These are phyloP conservation scores for Ormyrus nitidulus DNA, from an alignment of 2,888 invertebrate species.

Conservation along the genomic window DNA sequence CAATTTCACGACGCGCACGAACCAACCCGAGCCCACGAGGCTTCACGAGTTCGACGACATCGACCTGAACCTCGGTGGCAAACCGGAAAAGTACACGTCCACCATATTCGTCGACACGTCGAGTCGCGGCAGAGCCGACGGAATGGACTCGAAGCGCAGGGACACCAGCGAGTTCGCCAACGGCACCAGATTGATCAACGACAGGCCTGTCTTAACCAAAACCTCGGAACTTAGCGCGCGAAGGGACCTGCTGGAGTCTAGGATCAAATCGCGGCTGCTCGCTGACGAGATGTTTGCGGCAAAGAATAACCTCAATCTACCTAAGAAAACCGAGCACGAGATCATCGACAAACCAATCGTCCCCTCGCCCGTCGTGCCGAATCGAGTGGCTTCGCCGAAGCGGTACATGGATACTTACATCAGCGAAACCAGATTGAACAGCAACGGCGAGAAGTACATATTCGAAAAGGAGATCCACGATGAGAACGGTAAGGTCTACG, in stretches of 20 bases:
- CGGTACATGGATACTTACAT: conserved; percentile 72
- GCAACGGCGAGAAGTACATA: conserved; percentile 72
- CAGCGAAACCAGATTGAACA: conserved; percentile 70
- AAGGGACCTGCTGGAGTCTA: conserved; percentile 85
- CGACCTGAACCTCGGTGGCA: conserved; percentile 61
- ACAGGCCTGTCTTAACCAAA: conserved; percentile 65
- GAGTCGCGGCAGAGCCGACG: conserved; percentile 81
- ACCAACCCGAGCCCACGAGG: conserved; percentile 62
- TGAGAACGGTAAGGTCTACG: conserved; percentile 73
- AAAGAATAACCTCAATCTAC: conserved; percentile 63
- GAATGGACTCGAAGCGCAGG: conserved; percentile 62
- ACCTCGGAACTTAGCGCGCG: conserved; percentile 82
- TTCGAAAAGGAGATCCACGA: conserved; percentile 73
- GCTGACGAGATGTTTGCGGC: conserved; percentile 73
- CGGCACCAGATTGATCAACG: conserved; percentile 29
- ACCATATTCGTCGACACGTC: conserved; percentile 75
- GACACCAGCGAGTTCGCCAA: conserved; percentile 60
- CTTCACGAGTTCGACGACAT: conserved; percentile 71
- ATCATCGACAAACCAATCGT: conserved; percentile 73
- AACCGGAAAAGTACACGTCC: conserved; percentile 71
- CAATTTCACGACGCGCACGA: conserved; percentile 64
- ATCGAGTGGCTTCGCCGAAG: conserved; percentile 69
- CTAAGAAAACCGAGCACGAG: conserved; percentile 70
- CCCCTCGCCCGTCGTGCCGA: conserved; percentile 71
- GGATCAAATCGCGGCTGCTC: conserved; percentile 81